Percentiles rank a stretch among this genome's conserved stretches.
Evolutionary conservation across 2,113 vertebrate species (phyloP).

Genomic region (Zosterops japonicus): DNA sequence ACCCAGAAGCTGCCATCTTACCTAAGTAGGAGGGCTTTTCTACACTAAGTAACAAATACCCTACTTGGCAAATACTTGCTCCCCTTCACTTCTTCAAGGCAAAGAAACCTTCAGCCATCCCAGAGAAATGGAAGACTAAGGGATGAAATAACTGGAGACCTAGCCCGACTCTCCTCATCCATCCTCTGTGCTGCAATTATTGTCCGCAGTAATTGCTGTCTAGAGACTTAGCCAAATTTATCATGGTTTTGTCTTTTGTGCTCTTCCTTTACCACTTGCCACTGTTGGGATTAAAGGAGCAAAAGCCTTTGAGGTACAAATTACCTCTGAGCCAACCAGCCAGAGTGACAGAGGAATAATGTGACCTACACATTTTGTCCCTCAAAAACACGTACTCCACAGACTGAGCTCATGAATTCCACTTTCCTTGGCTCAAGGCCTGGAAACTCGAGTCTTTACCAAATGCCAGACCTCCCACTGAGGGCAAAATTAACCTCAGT

Average conservation of each 20-base stretch:
- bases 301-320: not conserved
- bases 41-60: not conserved
- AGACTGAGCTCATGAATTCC: slow-evolving; percentile 33
- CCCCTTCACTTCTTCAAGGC: not conserved
- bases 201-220: not conserved
- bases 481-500: slow-evolving; percentile 31
- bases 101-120: not conserved
- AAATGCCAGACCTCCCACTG: not conserved
- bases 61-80: not conserved
- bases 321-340: not conserved
- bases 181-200: not conserved
- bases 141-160: not conserved
- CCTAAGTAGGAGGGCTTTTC: not conserved
- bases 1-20: not conserved
- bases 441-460: slow-evolving; percentile 25
- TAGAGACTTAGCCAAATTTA: not conserved
- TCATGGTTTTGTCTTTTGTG: not conserved
- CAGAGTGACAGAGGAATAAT: not conserved
- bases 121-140: not conserved
- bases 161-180: not conserved
- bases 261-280: not conserved
- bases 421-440: slow-evolving; percentile 34
- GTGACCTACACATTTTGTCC: not conserved
- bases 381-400: not conserved
- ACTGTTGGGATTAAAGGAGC: not conserved